A percentile compares a stretch with the other conserved stretches of the same genome.
Evolutionary conservation across 2,888 invertebrate species (phyloP).

Genomic region (Cancer borealis): DNA sequence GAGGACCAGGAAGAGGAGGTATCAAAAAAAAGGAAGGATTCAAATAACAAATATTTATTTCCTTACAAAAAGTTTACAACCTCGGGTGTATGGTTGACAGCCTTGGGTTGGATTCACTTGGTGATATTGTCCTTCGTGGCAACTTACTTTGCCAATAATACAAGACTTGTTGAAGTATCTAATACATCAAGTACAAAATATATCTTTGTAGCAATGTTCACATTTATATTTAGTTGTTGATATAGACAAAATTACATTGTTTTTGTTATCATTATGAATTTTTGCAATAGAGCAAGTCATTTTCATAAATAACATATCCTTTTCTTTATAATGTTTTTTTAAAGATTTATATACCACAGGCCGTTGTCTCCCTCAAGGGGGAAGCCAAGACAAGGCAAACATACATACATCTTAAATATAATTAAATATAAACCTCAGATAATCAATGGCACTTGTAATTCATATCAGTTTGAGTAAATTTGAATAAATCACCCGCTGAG

Average conservation of each 20-base stretch:
- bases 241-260: background rate
- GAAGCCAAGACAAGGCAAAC: no score
- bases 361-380: no score
- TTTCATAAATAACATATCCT: background rate
- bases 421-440: background rate
- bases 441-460: background rate
- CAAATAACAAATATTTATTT: slow-evolving; percentile 57
- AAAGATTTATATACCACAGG: background rate
- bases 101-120: background rate
- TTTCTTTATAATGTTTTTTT: background rate
- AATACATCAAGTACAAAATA: background rate
- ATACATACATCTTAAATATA: no score
- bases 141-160: background rate
- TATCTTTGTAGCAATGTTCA: background rate
- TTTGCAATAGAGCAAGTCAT: background rate
- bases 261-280: background rate
- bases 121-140: background rate
- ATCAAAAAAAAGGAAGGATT: slow-evolving; percentile 73
- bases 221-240: background rate
- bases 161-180: background rate
- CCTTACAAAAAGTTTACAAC: background rate
- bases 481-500: no score
- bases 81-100: background rate
- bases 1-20: slow-evolving; percentile 72
- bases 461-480: background rate